Percentiles rank a stretch among this genome's conserved stretches.
phyloP scores from a whole-genome alignment of 30 jellyfish, hydroid and myxozoan genomes.

The Pseudorhiza aurosa region DNA sequence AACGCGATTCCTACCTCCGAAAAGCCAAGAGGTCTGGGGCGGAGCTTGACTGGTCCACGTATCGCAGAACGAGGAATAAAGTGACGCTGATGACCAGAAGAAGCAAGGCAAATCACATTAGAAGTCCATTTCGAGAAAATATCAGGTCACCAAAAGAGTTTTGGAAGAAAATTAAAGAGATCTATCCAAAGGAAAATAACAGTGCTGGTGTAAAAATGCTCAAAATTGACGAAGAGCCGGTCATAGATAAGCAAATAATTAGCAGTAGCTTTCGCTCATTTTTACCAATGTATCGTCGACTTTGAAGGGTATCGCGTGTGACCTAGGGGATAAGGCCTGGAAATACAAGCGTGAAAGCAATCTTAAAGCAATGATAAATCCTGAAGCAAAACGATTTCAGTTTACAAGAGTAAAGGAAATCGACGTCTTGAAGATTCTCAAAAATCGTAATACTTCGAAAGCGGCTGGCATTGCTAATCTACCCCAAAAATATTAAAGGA shows the following conservation, averaged over 20 bases:
- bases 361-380: conserved; percentile 34
- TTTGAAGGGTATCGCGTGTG: conserved; percentile 4
- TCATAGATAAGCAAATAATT: conserved; percentile 7
- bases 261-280: conserved; percentile 41
- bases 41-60: conserved; percentile 55
- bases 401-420: conserved; percentile 33
- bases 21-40: conserved; percentile 27
- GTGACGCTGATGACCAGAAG: conserved; percentile 37
- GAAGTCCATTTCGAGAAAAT: conserved; percentile 21
- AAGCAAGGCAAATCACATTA: conserved; percentile 32
- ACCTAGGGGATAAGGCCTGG: conserved; percentile 25
- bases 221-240: conserved; percentile 25
- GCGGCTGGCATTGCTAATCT: conserved; percentile 57
- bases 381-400: conserved; percentile 38
- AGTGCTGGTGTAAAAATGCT: conserved; percentile 34
- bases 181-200: conserved; percentile 34
- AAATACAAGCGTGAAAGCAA: conserved; percentile 20
- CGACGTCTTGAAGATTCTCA: conserved; percentile 23
- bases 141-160: conserved; percentile 38
- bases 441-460: conserved; percentile 22
- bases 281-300: conserved; percentile 38
- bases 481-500: conserved; percentile 49
- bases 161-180: conserved; percentile 24
- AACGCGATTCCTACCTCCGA: conserved; percentile 39
- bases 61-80: conserved; percentile 28